These are phyloP conservation scores for Chaenocephalus aceratus DNA, from an alignment of 2,113 vertebrate genomes.

Conservation along the genomic window DNA sequence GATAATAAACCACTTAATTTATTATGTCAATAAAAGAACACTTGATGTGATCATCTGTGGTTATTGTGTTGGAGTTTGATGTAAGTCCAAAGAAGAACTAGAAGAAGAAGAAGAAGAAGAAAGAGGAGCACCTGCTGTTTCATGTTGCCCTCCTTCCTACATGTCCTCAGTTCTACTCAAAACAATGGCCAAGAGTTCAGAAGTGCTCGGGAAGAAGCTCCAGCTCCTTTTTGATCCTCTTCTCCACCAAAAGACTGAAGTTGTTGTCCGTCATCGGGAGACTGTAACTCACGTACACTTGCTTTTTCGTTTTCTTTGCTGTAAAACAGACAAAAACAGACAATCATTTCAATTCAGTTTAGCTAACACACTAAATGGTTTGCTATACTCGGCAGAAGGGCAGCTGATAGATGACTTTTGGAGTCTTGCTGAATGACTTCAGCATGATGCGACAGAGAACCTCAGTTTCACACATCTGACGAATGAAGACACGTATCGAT, in stretches of 20 bases:
- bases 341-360: neutral
- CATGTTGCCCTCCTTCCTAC: too few species aligned
- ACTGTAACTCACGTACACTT: conserved; percentile 96
- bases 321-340: conserved; percentile 63
- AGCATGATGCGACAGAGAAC: too few species aligned
- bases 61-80: conserved; percentile 19
- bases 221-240: conserved; percentile 96
- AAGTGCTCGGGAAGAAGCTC: conserved; percentile 92
- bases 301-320: conserved; percentile 97
- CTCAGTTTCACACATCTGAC: too few species aligned
- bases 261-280: conserved; percentile 88
- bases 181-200: conserved; percentile 57
- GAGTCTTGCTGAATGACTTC: too few species aligned
- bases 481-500: too few species aligned
- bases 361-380: neutral
- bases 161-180: conserved; percentile 1
- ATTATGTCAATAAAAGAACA: conserved; percentile 81
- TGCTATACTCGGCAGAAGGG: neutral
- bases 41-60: conserved; percentile 51
- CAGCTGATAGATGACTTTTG: too few species aligned
- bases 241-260: conserved; percentile 91
- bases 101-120: neutral
- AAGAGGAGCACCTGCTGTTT: neutral
- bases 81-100: neutral
- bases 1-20: conserved; percentile 84